These are phyloP conservation scores for Misgurnus anguillicaudatus DNA, from an alignment of 2,113 vertebrate species.

Conservation along the genomic window DNA sequence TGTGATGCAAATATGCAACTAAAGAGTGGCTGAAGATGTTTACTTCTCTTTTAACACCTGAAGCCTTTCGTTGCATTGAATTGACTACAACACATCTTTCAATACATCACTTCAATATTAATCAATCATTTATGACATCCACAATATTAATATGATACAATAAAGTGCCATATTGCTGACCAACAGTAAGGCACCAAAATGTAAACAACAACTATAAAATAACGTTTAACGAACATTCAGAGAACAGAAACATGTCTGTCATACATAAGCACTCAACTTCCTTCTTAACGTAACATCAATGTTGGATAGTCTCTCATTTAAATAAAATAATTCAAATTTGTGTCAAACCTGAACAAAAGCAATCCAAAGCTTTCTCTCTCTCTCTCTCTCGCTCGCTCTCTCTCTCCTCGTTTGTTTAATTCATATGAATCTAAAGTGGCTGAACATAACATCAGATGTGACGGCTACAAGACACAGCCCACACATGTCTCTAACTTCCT, in stretches of 20 bases:
- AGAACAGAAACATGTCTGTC: background rate
- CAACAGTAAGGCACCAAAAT: no score
- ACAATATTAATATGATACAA: background rate
- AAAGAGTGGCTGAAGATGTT: no score
- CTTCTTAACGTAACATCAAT: constrained; percentile 3
- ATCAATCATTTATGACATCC: background rate
- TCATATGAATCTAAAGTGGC: background rate
- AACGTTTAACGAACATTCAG: background rate
- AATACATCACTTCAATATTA: background rate
- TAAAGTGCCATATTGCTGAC: no score
- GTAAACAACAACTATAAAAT: no score
- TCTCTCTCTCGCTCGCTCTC: background rate
- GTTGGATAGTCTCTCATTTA: background rate
- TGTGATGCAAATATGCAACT: no score
- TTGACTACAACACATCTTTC: no score
- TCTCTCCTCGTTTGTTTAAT: background rate
- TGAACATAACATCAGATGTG: background rate
- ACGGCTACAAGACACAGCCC: constrained; percentile 24
- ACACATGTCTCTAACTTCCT: constrained; percentile 22
- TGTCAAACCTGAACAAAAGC: constrained; percentile 10
- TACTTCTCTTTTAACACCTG: background rate
- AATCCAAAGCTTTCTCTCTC: background rate
- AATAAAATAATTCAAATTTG: background rate
- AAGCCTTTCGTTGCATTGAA: background rate
- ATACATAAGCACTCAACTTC: constrained; percentile 11